phyloP scores from a whole-genome alignment of 2,113 vertebrate species.

The Mormyrus lacerda region DNA sequence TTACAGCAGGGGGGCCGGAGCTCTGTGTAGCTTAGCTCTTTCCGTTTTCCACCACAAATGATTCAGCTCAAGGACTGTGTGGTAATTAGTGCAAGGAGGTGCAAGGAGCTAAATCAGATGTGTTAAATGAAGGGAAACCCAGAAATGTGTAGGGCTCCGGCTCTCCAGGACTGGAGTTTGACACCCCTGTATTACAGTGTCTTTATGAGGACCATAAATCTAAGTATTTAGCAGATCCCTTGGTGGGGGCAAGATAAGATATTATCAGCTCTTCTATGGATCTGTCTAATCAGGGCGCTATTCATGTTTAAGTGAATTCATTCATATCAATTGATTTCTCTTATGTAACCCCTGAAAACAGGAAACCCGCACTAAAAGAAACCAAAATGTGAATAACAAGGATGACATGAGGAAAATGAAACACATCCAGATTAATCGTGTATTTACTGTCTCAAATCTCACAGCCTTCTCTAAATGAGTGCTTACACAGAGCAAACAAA shows the following conservation, averaged over 20 bases:
- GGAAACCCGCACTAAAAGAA: background rate
- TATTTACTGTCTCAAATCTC: background rate
- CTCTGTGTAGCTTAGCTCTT: too few relatives aligned
- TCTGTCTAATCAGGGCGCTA: background rate
- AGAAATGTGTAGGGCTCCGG: too few relatives aligned
- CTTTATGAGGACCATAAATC: background rate
- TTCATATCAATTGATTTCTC: background rate
- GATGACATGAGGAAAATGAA: background rate
- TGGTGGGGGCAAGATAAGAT: background rate
- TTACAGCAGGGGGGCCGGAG: too few relatives aligned
- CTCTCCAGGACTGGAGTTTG: background rate
- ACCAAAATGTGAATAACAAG: background rate
- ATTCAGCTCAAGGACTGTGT: too few relatives aligned
- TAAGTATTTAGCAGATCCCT: background rate
- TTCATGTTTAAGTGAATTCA: background rate
- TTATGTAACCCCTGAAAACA: background rate
- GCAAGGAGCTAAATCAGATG: too few relatives aligned
- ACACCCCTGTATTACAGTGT: background rate
- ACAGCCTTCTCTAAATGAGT: background rate
- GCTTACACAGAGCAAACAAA: background rate
- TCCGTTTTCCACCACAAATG: too few relatives aligned
- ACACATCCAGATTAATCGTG: background rate
- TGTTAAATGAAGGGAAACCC: too few relatives aligned
- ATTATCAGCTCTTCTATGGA: background rate
- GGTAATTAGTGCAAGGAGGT: too few relatives aligned